Evolutionary conservation across 2,888 invertebrate species (phyloP), one percentile per base, ranked within the genome.

Genomic region (Formica aserva): DNA sequence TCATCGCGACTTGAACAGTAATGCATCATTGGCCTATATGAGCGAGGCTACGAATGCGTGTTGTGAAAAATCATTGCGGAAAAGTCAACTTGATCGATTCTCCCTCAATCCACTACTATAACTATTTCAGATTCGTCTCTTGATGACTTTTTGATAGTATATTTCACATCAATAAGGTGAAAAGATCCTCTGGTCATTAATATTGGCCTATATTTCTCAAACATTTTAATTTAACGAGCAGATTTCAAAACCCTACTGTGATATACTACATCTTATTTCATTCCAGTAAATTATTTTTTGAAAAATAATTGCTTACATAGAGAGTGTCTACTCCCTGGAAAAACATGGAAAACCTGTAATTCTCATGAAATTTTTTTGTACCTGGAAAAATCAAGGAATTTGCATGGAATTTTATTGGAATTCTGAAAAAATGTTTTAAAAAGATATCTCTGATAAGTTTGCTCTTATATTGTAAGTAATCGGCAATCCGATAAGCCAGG

Each of bases 1-100:
- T 76, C 82, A 74, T 86, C 77, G 75, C 69, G 88, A 88, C 85
- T 87, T 82, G 83, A 86, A 83, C 85, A 65, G 72, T n/a, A 71
- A 78, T 86, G 71, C 62, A 83, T 82, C 55, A 75, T 62, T 80
- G 82, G 60, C 78, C 76, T 72, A 67, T 29, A 74, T 75, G 66
- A 26, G n/a, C n/a, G 29, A 22, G 32, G 41, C 15, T 22, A 69
- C 13, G 8, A 18, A 22, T 38, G 6, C 6, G n/a, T 1, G 0
- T 48, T n/a, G 48, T 35, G 35, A 38, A 13, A 52, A 65, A 65
- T 76, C 52, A 52, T 65, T 35, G 26, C 22, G 9, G 41, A 35
- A 65, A 45, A 63, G 4, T 63, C 22, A 72, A 32, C 62, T 60
- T 35, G 22, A 75, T 45, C 13, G 38, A 29, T 41, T 29, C 29